A percentile compares a stretch with the other conserved stretches of the same genome.
phyloP scores from a whole-genome alignment of 2,888 invertebrate species.

The Pachydiplax longipennis region DNA sequence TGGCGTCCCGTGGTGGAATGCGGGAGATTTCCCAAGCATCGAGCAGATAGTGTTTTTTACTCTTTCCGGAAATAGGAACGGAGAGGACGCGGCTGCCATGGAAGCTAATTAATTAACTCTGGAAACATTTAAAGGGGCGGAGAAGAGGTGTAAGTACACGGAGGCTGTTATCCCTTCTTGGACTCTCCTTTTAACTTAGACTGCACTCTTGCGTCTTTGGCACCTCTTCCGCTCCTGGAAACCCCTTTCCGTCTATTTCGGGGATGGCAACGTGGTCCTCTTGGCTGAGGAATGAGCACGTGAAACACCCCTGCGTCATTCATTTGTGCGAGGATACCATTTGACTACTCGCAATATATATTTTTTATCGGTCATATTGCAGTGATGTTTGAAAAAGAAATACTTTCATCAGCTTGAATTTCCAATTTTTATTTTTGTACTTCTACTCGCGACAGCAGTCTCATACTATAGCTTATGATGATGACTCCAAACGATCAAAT shows the following conservation, averaged over 20 bases:
- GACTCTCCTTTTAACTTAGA: not conserved
- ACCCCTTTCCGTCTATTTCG: not conserved
- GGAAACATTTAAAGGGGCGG: not conserved
- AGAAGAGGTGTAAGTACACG: not conserved
- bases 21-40: not conserved
- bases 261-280: constrained; percentile 29
- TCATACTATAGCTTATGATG: no score
- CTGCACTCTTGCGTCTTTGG: constrained; percentile 16
- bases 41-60: not conserved
- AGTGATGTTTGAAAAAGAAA: not conserved
- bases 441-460: no score
- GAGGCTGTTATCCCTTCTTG: not conserved
- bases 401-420: no score
- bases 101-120: not conserved
- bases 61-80: not conserved
- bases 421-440: no score
- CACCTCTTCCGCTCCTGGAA: not conserved
- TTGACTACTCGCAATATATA: not conserved
- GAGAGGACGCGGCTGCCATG: not conserved
- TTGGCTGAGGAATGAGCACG: not conserved
- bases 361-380: not conserved
- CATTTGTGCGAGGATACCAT: not conserved
- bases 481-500: no score
- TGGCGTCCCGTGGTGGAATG: not conserved
- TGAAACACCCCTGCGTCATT: constrained; percentile 36